Evolutionary conservation across 2,888 invertebrate species (phyloP).

Genomic region (Rotaria magnacalcarata): DNA sequence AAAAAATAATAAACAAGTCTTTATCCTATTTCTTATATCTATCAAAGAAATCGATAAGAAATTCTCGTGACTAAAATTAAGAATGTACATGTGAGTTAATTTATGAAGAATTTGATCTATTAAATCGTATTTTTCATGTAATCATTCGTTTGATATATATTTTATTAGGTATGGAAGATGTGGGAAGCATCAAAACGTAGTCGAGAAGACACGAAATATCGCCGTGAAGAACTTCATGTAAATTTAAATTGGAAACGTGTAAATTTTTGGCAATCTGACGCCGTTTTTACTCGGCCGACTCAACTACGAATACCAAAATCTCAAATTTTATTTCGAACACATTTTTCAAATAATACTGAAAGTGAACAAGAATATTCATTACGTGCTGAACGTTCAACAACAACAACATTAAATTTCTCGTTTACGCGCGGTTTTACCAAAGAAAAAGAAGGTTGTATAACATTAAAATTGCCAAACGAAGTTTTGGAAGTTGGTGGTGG

Average conservation of each 20-base stretch:
- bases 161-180: conserved; percentile 24
- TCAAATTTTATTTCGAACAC: conserved; percentile 53
- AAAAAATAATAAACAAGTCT: no score
- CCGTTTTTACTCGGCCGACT: background rate
- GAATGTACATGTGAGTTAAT: background rate
- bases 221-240: conserved; percentile 42
- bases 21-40: background rate
- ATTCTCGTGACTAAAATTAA: background rate
- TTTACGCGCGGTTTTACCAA: conserved; percentile 56
- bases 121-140: background rate
- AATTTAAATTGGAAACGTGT: conserved; percentile 45
- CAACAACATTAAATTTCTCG: conserved; percentile 52
- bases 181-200: conserved; percentile 43
- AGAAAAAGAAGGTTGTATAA: conserved; percentile 60
- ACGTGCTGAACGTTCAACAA: conserved; percentile 55
- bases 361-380: conserved; percentile 55
- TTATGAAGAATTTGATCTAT: background rate
- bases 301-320: conserved; percentile 37
- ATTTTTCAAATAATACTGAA: conserved; percentile 55
- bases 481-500: conserved; percentile 58
- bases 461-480: conserved; percentile 60
- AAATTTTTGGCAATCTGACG: conserved; percentile 42
- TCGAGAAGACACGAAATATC: conserved; percentile 37
- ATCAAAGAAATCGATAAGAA: background rate
- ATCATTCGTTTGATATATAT: no score